Base-by-base conservation (phyloP, 2,888 invertebrate genomes). In the Dasypogon diadema region DNA sequence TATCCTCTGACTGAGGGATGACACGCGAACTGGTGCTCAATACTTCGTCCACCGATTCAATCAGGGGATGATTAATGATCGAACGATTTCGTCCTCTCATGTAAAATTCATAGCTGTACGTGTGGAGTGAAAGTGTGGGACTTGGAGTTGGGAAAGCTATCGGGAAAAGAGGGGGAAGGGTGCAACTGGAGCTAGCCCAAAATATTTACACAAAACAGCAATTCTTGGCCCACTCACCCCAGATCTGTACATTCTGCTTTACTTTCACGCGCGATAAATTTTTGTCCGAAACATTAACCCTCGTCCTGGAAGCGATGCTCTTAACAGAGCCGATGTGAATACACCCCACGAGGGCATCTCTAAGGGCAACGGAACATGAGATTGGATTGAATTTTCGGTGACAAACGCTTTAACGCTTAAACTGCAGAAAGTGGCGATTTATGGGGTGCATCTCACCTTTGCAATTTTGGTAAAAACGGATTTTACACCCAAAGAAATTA, bases 261-360 rank as follows among this genome's bases (percentile, higher is more conserved):
- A 75, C 72, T 79, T 79, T 79, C 75, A 79, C 78, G 79, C 75
- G 70, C 77, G 76, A 79, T 79, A 79, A 79, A 79, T 79, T 79
- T 79, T 77, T 76, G 68, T 76, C 65, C 76, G 48, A 77, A 75
- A 78, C 78, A 77, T 76, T 77, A 78, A 75, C 48, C 74, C 68
- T 55, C 24, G n/a, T n/a, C 34, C 34, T 34, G 54, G 21, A 30
- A 18, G 34, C n/a, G 34, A 16, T 21, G 34, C 30, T 54, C 21
- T 8, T n/a, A 42, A 2, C n/a, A 8, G n/a, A 42, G n/a, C 42
- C n/a, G 42, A 42, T 42, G 42, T 42, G n/a, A 42, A 42, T 42
- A 3, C 12, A 12, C 42, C 42, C 42, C n/a, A 12, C n/a, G 42
- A 42, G n/a, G 42, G n/a, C n/a, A 12, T 42, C 1, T 3, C 42